phyloP scores from a whole-genome alignment of 1,140 invertebrate species.

The Lineus longissimus region DNA sequence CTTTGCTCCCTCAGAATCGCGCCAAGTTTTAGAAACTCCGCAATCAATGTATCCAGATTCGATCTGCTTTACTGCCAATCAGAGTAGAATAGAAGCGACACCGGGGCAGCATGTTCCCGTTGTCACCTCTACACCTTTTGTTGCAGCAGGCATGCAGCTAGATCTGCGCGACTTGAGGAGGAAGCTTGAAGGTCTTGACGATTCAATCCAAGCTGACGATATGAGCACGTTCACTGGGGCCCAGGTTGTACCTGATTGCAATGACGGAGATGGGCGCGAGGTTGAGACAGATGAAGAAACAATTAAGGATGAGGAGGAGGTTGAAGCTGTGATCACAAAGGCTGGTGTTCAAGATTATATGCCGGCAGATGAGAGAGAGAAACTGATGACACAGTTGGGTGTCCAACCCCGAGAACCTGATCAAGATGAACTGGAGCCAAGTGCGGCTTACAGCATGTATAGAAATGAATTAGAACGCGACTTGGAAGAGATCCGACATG shows the following conservation, averaged over 20 bases:
- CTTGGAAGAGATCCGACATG: no score
- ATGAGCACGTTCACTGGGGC: neutral
- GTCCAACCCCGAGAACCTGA: neutral
- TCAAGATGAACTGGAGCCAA: neutral
- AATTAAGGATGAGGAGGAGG: neutral
- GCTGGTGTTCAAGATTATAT: neutral
- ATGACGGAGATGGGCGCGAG: neutral
- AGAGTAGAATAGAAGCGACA: neutral
- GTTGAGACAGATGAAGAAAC: neutral
- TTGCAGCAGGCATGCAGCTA: neutral
- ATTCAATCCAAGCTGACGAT: neutral
- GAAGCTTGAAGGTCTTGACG: neutral
- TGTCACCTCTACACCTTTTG: neutral
- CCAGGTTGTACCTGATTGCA: neutral
- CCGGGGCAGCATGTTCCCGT: neutral
- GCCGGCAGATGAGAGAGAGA: constrained; percentile 2
- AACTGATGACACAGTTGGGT: neutral
- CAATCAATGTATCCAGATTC: no score
- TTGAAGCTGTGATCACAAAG: neutral
- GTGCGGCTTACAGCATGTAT: neutral
- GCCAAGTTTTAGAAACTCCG: no score
- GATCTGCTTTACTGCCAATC: neutral
- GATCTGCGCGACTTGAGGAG: neutral
- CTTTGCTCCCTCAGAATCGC: neutral
- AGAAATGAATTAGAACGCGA: neutral